Conservation (phyloP, 2,888 invertebrate species). For the Caradrina clavipalpis region DNA sequence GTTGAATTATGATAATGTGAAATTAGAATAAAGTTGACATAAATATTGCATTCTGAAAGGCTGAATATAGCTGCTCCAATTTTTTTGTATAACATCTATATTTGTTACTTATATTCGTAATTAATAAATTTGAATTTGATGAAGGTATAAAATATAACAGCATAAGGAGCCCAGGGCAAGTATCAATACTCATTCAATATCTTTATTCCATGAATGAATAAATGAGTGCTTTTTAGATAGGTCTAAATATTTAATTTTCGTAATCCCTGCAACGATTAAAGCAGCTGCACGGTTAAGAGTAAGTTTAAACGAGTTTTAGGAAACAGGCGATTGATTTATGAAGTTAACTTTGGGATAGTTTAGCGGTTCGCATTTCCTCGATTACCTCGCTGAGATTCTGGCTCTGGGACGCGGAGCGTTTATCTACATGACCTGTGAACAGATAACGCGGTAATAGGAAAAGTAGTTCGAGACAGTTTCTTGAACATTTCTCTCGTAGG, state of each 20-base stretch:
- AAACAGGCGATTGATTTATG: conserved; percentile 63
- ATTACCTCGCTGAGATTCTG: conserved; percentile 44
- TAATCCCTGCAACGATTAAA: conserved; percentile 38
- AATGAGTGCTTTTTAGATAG: too few species aligned
- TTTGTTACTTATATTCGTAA: too few species aligned
- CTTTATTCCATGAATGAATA: too few species aligned
- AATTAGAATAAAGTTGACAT: too few species aligned
- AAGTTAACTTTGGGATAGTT: conserved; percentile 59
- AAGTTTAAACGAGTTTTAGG: conserved; percentile 60
- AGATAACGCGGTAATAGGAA: conserved; percentile 47
- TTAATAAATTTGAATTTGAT: too few species aligned
- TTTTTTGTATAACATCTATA: too few species aligned
- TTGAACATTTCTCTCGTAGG: conserved; percentile 20
- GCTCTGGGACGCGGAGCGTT: conserved; percentile 17
- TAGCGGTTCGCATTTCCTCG: conserved; percentile 56
- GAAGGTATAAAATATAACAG: too few species aligned
- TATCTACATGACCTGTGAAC: conserved; percentile 48
- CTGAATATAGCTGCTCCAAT: too few species aligned
- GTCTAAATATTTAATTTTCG: conserved; percentile 26
- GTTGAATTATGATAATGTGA: too few species aligned
- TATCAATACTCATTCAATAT: too few species aligned
- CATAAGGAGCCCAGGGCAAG: too few species aligned
- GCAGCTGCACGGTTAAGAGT: conserved; percentile 18
- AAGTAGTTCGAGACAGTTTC: conserved; percentile 34
- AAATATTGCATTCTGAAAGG: too few species aligned